Conservation (phyloP, 2,888 invertebrate genomes). For the Pasiphila rectangulata region DNA sequence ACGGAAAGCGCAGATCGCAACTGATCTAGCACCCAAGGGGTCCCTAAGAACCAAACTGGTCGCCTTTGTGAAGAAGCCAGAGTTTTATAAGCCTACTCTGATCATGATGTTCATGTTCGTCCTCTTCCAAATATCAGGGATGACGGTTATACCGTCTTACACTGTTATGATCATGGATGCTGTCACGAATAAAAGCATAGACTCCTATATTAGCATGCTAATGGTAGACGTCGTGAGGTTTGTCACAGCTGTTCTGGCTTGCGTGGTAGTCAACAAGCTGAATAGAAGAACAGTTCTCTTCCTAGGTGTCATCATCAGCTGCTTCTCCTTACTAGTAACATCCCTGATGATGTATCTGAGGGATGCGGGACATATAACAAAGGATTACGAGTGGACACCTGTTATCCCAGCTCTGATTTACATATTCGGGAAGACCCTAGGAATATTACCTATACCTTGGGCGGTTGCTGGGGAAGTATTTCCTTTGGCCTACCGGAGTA, state of each 20-base stretch:
- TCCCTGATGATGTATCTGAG: conserved; percentile 66
- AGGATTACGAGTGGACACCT: conserved; percentile 65
- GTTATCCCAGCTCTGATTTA: conserved; percentile 77
- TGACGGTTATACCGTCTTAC: conserved; percentile 86
- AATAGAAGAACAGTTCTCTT: conserved; percentile 83
- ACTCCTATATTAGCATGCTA: conserved; percentile 83
- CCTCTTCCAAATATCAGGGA: conserved; percentile 85
- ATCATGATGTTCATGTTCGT: conserved; percentile 84
- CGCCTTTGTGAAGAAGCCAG: conserved; percentile 58
- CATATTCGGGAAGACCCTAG: conserved; percentile 80
- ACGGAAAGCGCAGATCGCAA: conserved; percentile 43
- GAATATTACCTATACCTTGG: conserved; percentile 85
- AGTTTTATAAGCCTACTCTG: conserved; percentile 81
- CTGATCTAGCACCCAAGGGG: conserved; percentile 46
- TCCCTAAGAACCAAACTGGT: conserved; percentile 55
- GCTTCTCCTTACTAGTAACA: conserved; percentile 76
- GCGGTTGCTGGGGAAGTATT: conserved; percentile 87
- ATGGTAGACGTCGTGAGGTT: conserved; percentile 84
- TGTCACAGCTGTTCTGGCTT: conserved; percentile 81
- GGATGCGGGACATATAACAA: conserved; percentile 55
- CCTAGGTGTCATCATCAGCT: conserved; percentile 81
- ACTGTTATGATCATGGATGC: conserved; percentile 83
- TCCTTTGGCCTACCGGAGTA: conserved; percentile 81
- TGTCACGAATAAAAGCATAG: conserved; percentile 79
- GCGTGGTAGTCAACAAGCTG: conserved; percentile 80